Evolutionary conservation across 2,113 vertebrate species (phyloP).

Genomic region (Etia nguti): DNA sequence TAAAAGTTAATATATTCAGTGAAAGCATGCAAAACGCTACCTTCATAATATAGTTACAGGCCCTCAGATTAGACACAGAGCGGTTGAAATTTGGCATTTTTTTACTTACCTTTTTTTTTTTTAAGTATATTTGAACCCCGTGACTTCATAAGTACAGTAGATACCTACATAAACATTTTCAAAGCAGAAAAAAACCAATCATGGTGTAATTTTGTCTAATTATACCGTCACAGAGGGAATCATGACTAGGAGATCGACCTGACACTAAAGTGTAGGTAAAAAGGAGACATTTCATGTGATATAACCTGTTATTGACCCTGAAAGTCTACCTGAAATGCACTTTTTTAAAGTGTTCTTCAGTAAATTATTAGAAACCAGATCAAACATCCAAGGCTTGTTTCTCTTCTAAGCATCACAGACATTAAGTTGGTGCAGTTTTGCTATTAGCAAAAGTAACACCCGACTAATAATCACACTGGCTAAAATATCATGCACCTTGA

Average conservation of each 20-base stretch:
- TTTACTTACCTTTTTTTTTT: background rate
- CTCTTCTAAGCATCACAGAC: background rate
- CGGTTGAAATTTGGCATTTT: background rate
- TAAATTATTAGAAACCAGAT: background rate
- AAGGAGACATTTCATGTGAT: background rate
- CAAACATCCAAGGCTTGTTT: background rate
- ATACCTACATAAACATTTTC: background rate
- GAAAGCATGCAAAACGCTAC: background rate
- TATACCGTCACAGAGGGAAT: background rate
- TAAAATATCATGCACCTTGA: background rate
- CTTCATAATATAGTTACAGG: accelerated
- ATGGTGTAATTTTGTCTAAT: background rate
- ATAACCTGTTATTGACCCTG: background rate
- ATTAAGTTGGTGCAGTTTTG: too few species aligned
- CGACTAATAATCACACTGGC: background rate
- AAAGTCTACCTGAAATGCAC: background rate
- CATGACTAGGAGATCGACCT: background rate
- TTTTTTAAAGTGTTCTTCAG: background rate
- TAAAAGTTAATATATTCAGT: background rate
- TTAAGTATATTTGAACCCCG: background rate
- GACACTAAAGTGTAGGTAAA: background rate
- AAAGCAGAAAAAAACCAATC: background rate
- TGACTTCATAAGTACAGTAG: background rate
- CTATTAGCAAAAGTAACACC: background rate
- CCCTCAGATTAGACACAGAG: background rate